Percentiles rank a stretch among this genome's conserved stretches.
Conservation (phyloP, 2,797 vertebrate species). For the Coccyzus lansbergi region DNA sequence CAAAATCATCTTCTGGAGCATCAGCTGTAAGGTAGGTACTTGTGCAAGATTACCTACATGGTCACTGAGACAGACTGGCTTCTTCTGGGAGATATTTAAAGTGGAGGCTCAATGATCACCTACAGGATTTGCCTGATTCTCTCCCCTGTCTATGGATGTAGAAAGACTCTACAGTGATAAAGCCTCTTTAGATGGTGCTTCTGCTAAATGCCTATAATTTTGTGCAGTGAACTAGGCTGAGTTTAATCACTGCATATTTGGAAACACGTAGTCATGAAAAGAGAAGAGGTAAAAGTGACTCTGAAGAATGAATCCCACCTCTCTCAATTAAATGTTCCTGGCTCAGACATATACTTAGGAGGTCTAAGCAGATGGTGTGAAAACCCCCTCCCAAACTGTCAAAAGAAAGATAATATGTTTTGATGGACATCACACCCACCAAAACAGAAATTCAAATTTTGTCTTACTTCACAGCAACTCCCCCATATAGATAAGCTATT, state of each 20-base stretch:
- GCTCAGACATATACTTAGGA: neutral
- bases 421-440: slow-evolving; percentile 40
- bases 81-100: neutral
- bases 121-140: neutral
- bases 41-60: neutral
- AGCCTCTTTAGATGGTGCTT: neutral
- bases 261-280: neutral
- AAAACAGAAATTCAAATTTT: neutral
- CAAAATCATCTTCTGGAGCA: neutral
- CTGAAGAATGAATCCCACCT: neutral
- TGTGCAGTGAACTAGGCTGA: neutral
- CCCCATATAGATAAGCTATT: neutral
- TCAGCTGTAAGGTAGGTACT: neutral
- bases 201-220: neutral
- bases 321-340: neutral
- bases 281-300: neutral
- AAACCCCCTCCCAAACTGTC: slow-evolving; percentile 31
- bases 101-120: neutral
- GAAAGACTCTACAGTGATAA: neutral
- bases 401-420: slow-evolving; percentile 11
- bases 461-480: slow-evolving; percentile 26
- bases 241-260: neutral
- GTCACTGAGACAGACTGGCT: neutral
- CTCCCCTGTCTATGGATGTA: neutral
- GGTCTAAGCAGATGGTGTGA: slow-evolving; percentile 31